Evolutionary conservation across 1,140 invertebrate species (phyloP).

Genomic region (Hypsibius dujardini): DNA sequence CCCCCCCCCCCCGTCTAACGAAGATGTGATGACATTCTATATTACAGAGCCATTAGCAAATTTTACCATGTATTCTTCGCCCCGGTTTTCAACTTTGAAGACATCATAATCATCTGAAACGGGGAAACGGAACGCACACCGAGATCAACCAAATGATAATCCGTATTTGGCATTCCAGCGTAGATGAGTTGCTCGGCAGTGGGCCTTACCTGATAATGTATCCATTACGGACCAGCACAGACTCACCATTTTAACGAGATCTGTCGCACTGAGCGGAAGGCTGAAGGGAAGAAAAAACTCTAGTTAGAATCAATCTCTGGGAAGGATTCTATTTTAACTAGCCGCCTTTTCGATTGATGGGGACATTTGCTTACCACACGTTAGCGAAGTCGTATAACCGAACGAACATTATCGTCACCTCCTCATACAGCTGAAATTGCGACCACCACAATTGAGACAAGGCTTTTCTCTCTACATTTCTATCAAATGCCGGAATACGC

Average conservation of each 20-base stretch:
- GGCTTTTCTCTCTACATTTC: not conserved
- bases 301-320: too few species aligned
- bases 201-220: not conserved
- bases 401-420: conserved; percentile 5
- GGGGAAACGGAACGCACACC: not conserved
- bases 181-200: too few species aligned
- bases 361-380: not conserved
- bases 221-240: not conserved
- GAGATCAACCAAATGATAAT: not conserved
- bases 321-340: too few species aligned
- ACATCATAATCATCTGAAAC: conserved; percentile 7
- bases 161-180: too few species aligned
- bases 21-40: too few species aligned
- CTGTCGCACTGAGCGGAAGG: not conserved
- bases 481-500: not conserved
- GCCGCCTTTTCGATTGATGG: too few species aligned
- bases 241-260: not conserved
- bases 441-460: too few species aligned
- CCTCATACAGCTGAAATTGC: conserved; percentile 3
- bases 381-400: not conserved
- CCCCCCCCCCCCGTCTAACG: too few species aligned
- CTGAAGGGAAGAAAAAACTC: too few species aligned
- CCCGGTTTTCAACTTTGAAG: conserved; percentile 11
- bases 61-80: conserved; percentile 11
- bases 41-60: too few species aligned